Base-by-base conservation (phyloP, 2,888 invertebrate genomes). In the Matsumyia berberina region DNA sequence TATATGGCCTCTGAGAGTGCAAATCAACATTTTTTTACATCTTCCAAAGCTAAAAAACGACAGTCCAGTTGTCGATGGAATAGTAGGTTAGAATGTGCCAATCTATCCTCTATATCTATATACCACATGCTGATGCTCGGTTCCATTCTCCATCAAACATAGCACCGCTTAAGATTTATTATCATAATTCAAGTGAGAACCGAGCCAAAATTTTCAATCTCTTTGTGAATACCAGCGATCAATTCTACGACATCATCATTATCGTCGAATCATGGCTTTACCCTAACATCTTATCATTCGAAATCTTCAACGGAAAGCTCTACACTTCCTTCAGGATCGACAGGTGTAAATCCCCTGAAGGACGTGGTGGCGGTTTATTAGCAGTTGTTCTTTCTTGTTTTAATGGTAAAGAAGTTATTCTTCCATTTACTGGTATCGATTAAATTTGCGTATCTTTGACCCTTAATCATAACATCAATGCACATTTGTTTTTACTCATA, bases 191-290 rank as follows among this genome's bases (percentile, higher is more conserved):
- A 3, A 57, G 19, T 57, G 57, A 19, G 4, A 9, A 19, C 19
- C 57, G 57, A 57, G 39, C 57, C 7, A 37, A 57, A 57, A 19
- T 57, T 19, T 12, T 5, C 17, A 39, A 37, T 15, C 33, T 39
- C 11, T 57, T 57, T 37, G 39, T 39, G 2, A 57, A 57, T 19
- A 35, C 57, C 57, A 39, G 37, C 19, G 12, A 39, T 57, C 17
- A 12, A 39, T 35, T 15, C 19, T 57, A 57, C 37, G 37, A 57
- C 31, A 11, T 57, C 19, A 53, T 53, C 31, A 53, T 53, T 12
- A 53, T 37, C 5, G 57, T 57, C 15, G 57, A 37, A 37, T 33
- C 57, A 57, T 37, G 57, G 57, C 57, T 57, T 37, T 37, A 57
- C 15, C 11, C 29, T 55, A 33, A 11, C 31, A 55, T 55, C 33